Base-by-base conservation (phyloP, 2,888 invertebrate species). In the Macrosiphum euphorbiae region DNA sequence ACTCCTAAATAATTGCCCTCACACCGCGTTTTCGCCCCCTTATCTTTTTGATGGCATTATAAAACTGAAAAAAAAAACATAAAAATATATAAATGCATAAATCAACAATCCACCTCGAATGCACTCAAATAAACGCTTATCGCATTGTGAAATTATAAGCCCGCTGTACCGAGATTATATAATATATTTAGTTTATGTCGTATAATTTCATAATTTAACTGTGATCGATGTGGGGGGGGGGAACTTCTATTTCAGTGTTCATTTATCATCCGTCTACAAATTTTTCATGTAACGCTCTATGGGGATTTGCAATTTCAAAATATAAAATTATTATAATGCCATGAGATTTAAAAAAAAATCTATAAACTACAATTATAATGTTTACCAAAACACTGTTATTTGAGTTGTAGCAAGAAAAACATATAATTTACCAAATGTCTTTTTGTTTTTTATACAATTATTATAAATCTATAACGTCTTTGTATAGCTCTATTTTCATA, bases 1-100 rank as follows among this genome's bases (percentile, higher is more conserved):
- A 84, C 55, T 58, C 44, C 26, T 92, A 88, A 92, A 92, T 92
- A 92, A 92, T 92, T 87, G 87, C 87, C 84, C 50, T 87, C 13
- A 47, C 61, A 50, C 50, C 35, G 13, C 44, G 26, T 67, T 58
- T 87, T 87, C 61, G n/a, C 50, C 61, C 28, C 88, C n/a, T 67
- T 92, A 61, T 87, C n/a, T 28, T 87, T 78, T 50, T 87, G 61
- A 87, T n/a, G 61, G 26, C 61, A 20, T 55, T 58, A 28, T 85
- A 91, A 84, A 67, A 44, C 5, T 8, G 41, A 44, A 89, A 89
- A 28, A 26, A 58, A 89, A 58, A 88, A 41, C 78, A 78, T 78
- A 88, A 88, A 24, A n/a, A 47, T 47, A 41, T 55, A 88, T 55
- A 88, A 41, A 55, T 41, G 52, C 52, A 90, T 84, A 52, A 90